phyloP scores from a whole-genome alignment of 35 echinoderm and acorn worm genomes.

The Lytechinus pictus region DNA sequence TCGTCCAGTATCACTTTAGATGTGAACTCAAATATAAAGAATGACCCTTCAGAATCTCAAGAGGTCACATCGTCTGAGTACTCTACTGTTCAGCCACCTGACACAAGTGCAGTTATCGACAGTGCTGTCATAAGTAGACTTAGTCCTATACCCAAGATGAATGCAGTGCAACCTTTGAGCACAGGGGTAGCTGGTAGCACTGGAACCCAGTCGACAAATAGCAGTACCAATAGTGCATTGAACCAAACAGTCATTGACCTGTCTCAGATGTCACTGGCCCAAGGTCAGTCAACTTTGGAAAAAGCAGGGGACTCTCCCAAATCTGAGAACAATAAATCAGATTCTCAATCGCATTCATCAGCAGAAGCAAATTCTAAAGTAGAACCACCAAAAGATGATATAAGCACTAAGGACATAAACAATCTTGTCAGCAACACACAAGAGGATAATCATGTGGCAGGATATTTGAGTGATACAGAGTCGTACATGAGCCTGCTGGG shows the following conservation, averaged over 20 bases:
- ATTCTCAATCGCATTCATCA: neutral
- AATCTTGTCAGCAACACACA: neutral
- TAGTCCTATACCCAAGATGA: neutral
- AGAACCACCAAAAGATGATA: neutral
- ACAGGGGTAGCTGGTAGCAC: conserved; percentile 20
- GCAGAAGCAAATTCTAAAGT: neutral
- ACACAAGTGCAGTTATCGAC: neutral
- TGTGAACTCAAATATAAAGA: neutral
- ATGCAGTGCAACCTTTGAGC: neutral
- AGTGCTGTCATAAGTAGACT: neutral
- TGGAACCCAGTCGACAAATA: neutral
- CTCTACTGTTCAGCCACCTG: neutral
- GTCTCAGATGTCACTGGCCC: conserved; percentile 35
- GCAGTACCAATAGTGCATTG: conserved; percentile 46
- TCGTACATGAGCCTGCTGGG: conserved; percentile 80
- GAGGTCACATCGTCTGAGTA: neutral
- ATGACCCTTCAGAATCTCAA: neutral
- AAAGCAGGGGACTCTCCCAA: conserved; percentile 1
- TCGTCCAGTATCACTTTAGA: neutral
- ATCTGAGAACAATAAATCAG: neutral
- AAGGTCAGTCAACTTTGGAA: neutral
- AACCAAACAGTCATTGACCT: conserved; percentile 50
- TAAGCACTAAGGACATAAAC: neutral
- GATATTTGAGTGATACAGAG: conserved; percentile 84
- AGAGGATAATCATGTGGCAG: conserved; percentile 35